These are phyloP conservation scores for Ennomos erosarius DNA, from an alignment of 2,888 invertebrate species.

Conservation along the genomic window DNA sequence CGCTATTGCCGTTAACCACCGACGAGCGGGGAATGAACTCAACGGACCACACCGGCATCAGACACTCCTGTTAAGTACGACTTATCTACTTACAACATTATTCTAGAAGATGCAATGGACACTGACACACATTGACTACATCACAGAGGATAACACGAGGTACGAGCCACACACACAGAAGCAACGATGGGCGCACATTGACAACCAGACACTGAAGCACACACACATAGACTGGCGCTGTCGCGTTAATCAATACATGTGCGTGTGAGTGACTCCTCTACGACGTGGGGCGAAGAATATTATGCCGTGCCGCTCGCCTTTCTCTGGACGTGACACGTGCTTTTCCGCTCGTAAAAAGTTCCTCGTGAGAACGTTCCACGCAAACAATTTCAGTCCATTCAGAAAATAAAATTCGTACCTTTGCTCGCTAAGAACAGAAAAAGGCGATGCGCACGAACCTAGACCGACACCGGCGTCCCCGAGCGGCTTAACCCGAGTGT, in stretches of 20 bases:
- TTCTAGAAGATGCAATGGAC: slow-evolving; percentile 70
- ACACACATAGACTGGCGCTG: slow-evolving; percentile 80
- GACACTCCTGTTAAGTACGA: slow-evolving; percentile 64
- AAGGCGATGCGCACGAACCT: slow-evolving; percentile 74
- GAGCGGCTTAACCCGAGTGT: slow-evolving; percentile 77
- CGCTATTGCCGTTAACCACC: slow-evolving; percentile 73
- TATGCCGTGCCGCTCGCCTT: slow-evolving; percentile 58
- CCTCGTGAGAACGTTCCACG: slow-evolving; percentile 34
- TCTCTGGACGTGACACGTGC: slow-evolving; percentile 50
- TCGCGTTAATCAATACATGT: slow-evolving; percentile 88
- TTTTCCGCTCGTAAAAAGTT: slow-evolving; percentile 41
- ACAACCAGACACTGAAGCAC: slow-evolving; percentile 72
- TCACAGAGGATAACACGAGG: slow-evolving; percentile 80
- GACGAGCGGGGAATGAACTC: slow-evolving; percentile 74
- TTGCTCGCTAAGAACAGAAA: slow-evolving; percentile 64
- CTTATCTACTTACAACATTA: slow-evolving; percentile 51
- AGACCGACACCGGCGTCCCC: slow-evolving; percentile 67
- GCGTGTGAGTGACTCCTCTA: slow-evolving; percentile 86
- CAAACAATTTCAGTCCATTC: slow-evolving; percentile 51
- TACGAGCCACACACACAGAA: slow-evolving; percentile 73
- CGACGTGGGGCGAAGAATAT: slow-evolving; percentile 59
- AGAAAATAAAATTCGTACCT: slow-evolving; percentile 59
- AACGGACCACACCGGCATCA: slow-evolving; percentile 66
- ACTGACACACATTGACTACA: slow-evolving; percentile 74
- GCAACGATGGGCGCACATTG: slow-evolving; percentile 65